Evolutionary conservation across 2,888 invertebrate species (phyloP), one percentile per base, ranked within the genome.

Genomic region (Alloscopus bannaensis): DNA sequence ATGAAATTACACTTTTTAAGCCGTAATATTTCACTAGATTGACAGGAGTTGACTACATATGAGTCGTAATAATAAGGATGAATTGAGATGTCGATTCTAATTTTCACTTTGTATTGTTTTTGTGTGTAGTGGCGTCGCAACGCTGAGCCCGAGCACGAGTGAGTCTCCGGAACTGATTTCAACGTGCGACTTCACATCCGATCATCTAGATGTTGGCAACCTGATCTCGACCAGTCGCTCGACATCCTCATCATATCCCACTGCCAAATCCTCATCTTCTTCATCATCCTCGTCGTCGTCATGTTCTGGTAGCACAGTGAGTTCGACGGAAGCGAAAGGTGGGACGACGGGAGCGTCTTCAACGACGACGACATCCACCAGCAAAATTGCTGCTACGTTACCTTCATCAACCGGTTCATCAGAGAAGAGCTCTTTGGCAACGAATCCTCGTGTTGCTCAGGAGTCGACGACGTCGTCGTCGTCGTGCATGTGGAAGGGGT

Each of bases 401-500:
- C 68, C 86, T 85, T 79, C 85, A 84, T 79, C 85, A 86, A 73
- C 87, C 57, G 68, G 60, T 72, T 70, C 70, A 3, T 16, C 31
- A 36, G 66, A 70, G 50, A 40, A 72, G n/a, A 80, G 47, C 81
- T 77, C 69, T 57, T 62, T 72, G 60, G 76, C 52, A 81, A 81
- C 66, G 73, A 78, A 81, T 83, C 82, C 77, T 80, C 78, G 76
- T n/a, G 64, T 65, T 22, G 40, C 84, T 79, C 31, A 72, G 45
- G 76, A 81, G 28, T 82, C 80, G 18, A 82, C 79, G 76, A 89
- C 92, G 78, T 96, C 80, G 28, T 82, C 80, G 18, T 81, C 79
- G 76, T 89, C 92, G 78, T 96, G 96, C 87, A 91, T 93, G 84
- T 96, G 96, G 96, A 92, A 93, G 88, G 93, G 94, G 87, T 96